phyloP scores from a whole-genome alignment of 64 coral and sea anemone species.

The Pocillopora verrucosa region DNA sequence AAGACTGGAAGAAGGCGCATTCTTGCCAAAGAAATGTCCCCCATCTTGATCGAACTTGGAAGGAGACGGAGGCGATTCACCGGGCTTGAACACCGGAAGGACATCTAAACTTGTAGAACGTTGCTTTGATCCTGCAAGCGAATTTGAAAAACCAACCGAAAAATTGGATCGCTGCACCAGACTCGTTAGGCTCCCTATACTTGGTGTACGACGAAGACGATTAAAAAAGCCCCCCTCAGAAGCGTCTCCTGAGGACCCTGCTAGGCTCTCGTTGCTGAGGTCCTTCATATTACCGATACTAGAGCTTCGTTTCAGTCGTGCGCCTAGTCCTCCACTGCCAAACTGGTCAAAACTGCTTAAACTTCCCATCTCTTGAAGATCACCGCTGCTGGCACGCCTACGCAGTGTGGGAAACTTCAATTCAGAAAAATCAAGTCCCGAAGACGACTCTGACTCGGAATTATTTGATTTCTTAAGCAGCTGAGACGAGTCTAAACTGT shows the following conservation, averaged over 20 bases:
- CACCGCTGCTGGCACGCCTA: conserved; percentile 78
- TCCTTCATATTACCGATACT: conserved; percentile 82
- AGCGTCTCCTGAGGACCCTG: conserved; percentile 5
- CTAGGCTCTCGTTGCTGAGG: conserved; percentile 43
- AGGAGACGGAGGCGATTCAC: conserved; percentile 73
- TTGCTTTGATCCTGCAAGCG: conserved; percentile 39
- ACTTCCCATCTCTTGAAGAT: conserved; percentile 62
- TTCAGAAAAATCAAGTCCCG: conserved; percentile 15
- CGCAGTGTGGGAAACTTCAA: conserved; percentile 71
- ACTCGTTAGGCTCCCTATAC: conserved; percentile 83
- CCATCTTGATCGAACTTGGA: conserved; percentile 59
- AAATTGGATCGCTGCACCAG: conserved; percentile 71
- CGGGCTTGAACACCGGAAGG: conserved; percentile 38
- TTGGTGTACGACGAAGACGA: conserved; percentile 69
- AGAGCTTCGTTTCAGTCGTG: conserved; percentile 62
- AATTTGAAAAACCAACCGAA: conserved; percentile 20
- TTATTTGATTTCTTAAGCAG: background rate
- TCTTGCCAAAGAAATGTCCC: conserved; percentile 21
- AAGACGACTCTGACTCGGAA: background rate
- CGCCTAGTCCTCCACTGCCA: background rate
- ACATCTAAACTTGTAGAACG: conserved; percentile 79
- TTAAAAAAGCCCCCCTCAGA: conserved; percentile 75
- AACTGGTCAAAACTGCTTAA: conserved; percentile 25
- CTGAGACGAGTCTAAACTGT: conserved; percentile 43
- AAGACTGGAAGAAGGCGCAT: background rate